Evolutionary conservation across 2,797 vertebrate genomes (phyloP).

Genomic region (Argyrosomus regius): DNA sequence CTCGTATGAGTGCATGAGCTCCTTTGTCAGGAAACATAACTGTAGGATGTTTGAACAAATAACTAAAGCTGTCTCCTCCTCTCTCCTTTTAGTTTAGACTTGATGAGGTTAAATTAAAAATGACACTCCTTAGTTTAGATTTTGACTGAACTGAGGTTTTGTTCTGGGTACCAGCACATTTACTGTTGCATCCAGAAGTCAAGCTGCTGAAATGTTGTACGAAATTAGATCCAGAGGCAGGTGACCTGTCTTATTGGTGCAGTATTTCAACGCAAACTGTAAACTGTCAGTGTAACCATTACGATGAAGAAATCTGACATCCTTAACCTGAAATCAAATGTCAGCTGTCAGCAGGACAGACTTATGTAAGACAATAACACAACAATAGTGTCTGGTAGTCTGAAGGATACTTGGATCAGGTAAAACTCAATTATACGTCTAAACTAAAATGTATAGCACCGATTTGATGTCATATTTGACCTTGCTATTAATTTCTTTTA

Average conservation of each 20-base stretch:
- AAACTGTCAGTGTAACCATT: background rate
- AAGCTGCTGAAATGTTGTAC: background rate
- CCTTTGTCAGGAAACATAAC: background rate
- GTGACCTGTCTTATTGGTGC: background rate
- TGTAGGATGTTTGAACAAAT: background rate
- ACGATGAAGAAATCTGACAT: background rate
- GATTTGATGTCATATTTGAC: background rate
- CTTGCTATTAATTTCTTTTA: background rate
- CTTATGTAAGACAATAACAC: background rate
- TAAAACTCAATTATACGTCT: background rate
- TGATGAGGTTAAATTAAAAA: no score
- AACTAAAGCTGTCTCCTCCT: no score
- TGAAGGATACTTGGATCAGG: background rate
- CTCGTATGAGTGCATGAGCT: background rate
- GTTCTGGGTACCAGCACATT: no score
- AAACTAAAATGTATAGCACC: background rate
- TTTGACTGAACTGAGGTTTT: no score
- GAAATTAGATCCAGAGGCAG: background rate
- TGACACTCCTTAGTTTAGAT: no score
- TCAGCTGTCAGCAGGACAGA: constrained; percentile 8
- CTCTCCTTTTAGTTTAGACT: no score
- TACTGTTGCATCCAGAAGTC: background rate
- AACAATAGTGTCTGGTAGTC: background rate
- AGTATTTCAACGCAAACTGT: background rate
- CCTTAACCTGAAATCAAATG: constrained; percentile 10